Conservation (phyloP, 2,113 vertebrate species). For the Callorhinus ursinus region DNA sequence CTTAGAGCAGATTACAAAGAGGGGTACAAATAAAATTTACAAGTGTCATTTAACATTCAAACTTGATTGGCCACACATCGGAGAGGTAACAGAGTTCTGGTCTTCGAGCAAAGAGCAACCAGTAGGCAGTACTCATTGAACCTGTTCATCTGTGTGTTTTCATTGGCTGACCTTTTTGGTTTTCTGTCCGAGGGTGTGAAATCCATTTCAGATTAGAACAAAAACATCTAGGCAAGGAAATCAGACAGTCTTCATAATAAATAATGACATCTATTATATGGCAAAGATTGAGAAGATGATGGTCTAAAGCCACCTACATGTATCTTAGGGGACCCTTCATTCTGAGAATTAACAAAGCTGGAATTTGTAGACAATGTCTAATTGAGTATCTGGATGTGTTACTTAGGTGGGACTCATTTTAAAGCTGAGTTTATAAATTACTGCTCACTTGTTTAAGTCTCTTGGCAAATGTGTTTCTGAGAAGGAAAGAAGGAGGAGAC, state of each 20-base stretch:
- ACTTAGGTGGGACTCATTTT: constrained; percentile 42
- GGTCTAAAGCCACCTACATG: neutral
- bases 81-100: neutral
- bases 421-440: constrained; percentile 37
- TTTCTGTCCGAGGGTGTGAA: constrained; percentile 7
- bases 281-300: neutral
- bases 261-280: neutral
- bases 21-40: neutral
- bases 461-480: constrained; percentile 51
- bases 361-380: constrained; percentile 5
- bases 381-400: neutral
- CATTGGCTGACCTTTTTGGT: neutral
- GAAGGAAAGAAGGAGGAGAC: neutral
- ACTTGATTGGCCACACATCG: neutral
- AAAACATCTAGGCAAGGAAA: constrained; percentile 2
- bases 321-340: neutral
- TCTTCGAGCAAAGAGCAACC: neutral
- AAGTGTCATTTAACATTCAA: constrained; percentile 14
- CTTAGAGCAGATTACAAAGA: constrained; percentile 4
- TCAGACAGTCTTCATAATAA: constrained; percentile 9
- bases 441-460: neutral
- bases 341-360: constrained; percentile 30
- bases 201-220: constrained; percentile 7
- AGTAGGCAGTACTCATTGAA: neutral
- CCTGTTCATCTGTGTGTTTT: neutral